Conservation (phyloP, 1,140 invertebrate species). For the Lepidurus apus region DNA sequence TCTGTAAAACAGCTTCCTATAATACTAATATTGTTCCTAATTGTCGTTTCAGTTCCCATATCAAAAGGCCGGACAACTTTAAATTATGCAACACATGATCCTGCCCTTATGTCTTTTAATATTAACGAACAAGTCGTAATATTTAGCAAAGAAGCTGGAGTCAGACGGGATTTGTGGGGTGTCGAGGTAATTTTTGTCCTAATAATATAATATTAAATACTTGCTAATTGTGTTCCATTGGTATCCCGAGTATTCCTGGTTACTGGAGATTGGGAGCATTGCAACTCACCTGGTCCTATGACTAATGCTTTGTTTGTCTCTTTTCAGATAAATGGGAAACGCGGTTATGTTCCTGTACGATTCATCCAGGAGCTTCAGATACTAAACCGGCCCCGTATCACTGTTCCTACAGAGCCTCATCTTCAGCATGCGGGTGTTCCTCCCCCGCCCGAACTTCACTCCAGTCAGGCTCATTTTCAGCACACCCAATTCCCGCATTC, state of each 20-base stretch:
- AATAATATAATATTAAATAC: neutral
- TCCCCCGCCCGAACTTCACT: neutral
- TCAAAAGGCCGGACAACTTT: conserved; percentile 57
- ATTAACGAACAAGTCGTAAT: conserved; percentile 57
- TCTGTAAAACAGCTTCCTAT: too few relatives aligned
- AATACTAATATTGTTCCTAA: conserved; percentile 18
- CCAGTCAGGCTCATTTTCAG: conserved; percentile 1
- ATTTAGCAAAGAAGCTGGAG: conserved; percentile 65
- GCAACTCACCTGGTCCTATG: neutral
- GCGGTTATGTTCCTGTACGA: conserved; percentile 60
- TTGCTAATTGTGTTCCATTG: neutral
- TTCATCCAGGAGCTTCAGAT: conserved; percentile 54
- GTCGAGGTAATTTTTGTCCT: conserved; percentile 51
- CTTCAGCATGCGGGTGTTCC: neutral
- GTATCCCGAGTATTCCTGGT: too few relatives aligned
- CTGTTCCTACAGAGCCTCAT: conserved; percentile 49
- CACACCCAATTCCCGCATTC: neutral
- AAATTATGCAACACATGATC: conserved; percentile 53
- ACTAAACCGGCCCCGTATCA: conserved; percentile 43
- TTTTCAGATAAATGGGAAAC: conserved; percentile 55
- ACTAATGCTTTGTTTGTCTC: conserved; percentile 27
- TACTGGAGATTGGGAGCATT: too few relatives aligned
- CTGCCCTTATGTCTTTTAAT: conserved; percentile 58
- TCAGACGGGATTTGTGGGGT: conserved; percentile 61
- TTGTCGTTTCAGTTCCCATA: conserved; percentile 53